Evolutionary conservation across 2,888 invertebrate species (phyloP).

Genomic region (Diogma glabrata): DNA sequence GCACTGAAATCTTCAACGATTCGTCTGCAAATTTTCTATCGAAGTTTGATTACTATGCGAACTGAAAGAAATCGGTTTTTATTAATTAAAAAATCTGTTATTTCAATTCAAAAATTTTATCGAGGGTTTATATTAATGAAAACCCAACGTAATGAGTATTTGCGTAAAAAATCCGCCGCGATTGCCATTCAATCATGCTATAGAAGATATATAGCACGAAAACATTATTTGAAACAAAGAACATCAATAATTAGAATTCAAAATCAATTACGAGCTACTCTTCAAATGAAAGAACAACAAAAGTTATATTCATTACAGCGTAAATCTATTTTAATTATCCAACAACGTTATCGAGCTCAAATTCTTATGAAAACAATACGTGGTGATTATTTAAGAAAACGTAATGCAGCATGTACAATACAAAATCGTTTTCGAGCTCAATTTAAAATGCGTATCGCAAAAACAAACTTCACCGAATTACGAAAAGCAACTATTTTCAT

Average conservation of each 20-base stretch:
- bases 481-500: constrained; percentile 26
- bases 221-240: constrained; percentile 20
- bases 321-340: constrained; percentile 28
- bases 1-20: constrained; percentile 26
- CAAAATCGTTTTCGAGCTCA: constrained; percentile 33
- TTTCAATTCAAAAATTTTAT: constrained; percentile 26
- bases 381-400: constrained; percentile 20
- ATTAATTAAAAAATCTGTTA: constrained; percentile 20
- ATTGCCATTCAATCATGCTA: constrained; percentile 30
- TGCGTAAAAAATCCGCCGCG: constrained; percentile 19
- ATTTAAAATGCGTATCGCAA: constrained; percentile 13
- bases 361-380: constrained; percentile 19
- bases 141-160: constrained; percentile 19
- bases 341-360: constrained; percentile 26
- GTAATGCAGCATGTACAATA: constrained; percentile 24
- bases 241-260: constrained; percentile 26
- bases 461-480: too few species aligned
- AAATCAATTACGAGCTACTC: constrained; percentile 26
- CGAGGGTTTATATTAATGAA: constrained; percentile 26
- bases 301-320: too few species aligned
- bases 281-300: too few species aligned
- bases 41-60: constrained; percentile 24
- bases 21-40: constrained; percentile 19
- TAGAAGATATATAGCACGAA: constrained; percentile 24
- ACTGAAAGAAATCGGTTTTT: constrained; percentile 25